Evolutionary conservation across 2,888 invertebrate genomes (phyloP), one percentile per base, ranked within the genome.

Genomic region (Nemapogon koenigi): DNA sequence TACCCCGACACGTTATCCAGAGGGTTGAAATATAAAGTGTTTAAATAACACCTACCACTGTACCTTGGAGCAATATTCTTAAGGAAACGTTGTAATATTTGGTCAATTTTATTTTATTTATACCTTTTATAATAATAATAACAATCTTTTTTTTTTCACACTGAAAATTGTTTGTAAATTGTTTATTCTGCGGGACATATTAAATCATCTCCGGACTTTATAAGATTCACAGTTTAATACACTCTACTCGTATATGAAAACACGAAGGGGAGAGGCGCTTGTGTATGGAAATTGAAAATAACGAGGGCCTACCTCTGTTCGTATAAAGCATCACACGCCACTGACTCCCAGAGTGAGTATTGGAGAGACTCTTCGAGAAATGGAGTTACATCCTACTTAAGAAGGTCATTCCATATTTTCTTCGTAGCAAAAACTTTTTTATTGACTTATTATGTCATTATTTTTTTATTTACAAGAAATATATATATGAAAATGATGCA

Each of bases 251-350:
- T 62, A 64, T 59, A 65, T 62, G 62, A 66, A 66, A 65, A 65
- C 57, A 61, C 67, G 64, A 55, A 69, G 62, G 59, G 58, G 59
- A 38, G 66, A 69, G 63, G 64, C 59, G 70, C 62, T 67, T 65
- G 68, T 68, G 71, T 72, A 72, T 72, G 73, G 72, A 76, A 76
- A 78, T 78, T 75, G 75, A 75, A 76, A 78, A 76, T 78, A 76
- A 76, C 72, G 76, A 76, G 72, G 62, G 59, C 64, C 22, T 18
- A 37, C 37, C 64, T 59, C 62, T 64, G 70, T 72, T 73, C 73
- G 65, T 68, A 68, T 65, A 62, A 65, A 65, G 69, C 70, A 61
- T 63, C 37, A 27, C 27, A 27, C 28, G 37, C 37, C 37, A 18
- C 37, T 28, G 28, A 26, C 17, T 26, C 37, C 37, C 28, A 26